Evolutionary conservation across 2,797 vertebrate genomes (phyloP), one percentile per base, ranked within the genome.

Genomic region (Botia almorhae): DNA sequence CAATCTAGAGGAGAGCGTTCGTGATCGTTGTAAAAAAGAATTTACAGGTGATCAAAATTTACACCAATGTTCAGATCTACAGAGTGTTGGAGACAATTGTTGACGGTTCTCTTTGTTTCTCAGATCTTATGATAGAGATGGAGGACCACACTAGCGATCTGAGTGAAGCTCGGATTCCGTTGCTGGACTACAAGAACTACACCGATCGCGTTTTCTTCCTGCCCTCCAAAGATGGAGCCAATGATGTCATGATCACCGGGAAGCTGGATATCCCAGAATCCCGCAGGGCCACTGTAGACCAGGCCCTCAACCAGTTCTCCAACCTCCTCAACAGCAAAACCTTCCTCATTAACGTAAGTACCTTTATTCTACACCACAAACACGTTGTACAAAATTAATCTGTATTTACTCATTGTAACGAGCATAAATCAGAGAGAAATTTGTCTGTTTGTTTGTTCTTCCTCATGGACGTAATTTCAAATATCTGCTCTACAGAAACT

Each of bases 81-180:
- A 29, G 4, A 33, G 29, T 7, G 61, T n/a, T 19, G 17, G 53
- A 56, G n/a, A n/a, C 2, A 17, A 17, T 8, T 39, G 33, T 36
- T 64, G 16, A 39, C 7, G 5, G 7, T n/a, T 50, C 13, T 64
- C n/a, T 78, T 48, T 43, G 69, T 50, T 53, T 13, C 67, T 5
- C 87, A 99, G 97, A 99, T 90, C 92, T 99, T 76, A 99, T 99
- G 97, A 99, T 98, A 43, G 97, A 99, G 90, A 99, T 99, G 98
- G 97, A 99, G 83, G 98, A 99, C 88, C 97, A 99, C 85, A 98
- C 96, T 56, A 99, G 93, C 7, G 97, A 99, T 1, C 88, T 97
- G 82, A 98, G 94, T 1, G 98, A 99, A 90, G 96, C 95, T 0
- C 92, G 97, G 50, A 99, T 97, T 83, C 98, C 98, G 0, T 96